Evolutionary conservation across 2,888 invertebrate species (phyloP), one percentile per base, ranked within the genome.

Genomic region (Morpho helenor): DNA sequence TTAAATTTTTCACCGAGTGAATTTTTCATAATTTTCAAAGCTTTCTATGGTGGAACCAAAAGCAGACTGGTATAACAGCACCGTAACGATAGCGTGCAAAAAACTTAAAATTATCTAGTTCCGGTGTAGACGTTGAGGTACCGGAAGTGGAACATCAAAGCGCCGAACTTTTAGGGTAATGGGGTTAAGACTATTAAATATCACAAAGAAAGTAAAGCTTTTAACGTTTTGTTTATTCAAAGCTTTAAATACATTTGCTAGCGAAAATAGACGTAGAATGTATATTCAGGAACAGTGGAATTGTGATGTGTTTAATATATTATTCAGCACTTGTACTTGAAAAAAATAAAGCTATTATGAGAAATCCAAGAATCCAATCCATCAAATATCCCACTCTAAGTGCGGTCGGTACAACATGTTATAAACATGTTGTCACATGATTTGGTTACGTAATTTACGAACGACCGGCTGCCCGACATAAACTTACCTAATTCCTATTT

Each of bases 1-100:
- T 75, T 78, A 43, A 87, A 87, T 69, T 80, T 84, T 50, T 78
- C 73, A 51, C 72, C 72, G 16, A 62, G 59, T 42, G 62, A 62
- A 56, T 63, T 67, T 59, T 63, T 62, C 68, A 70, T 69, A 65
- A 60, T 65, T 67, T 56, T 60, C 31, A 58, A 63, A 64, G 66
- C 61, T 68, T 65, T 68, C 68, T 46, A 57, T 61, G 58, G 65
- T 65, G 68, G 65, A 62, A 65, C 68, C 64, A 64, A 63, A 57
- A 60, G 60, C 63, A 62, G 56, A 77, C 74, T 74, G 75, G 69
- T 68, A 65, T 69, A 67, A 70, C 70, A 70, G 68, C 66, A 63
- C 62, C 58, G 50, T 52, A 65, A 58, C 57, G 55, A 62, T 77
- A 66, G 79, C 80, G 77, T 79, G 80, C 61, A 68, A 49, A 62